Base-by-base conservation (phyloP, 37 sponge, comb jelly and placozoan genomes). In the Petrosia ficiformis region DNA sequence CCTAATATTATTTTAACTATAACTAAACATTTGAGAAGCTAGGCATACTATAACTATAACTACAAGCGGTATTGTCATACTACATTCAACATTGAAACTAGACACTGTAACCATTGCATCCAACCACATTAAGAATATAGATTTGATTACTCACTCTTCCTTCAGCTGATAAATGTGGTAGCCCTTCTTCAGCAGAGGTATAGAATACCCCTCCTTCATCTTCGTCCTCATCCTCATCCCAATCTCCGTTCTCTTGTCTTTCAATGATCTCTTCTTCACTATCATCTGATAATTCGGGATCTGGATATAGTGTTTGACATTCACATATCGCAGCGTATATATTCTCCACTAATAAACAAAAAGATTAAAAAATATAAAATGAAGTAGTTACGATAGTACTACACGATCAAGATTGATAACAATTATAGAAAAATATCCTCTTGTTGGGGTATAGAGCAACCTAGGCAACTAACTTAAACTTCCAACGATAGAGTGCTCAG, bases 241-340 rank as follows among this genome's bases (percentile, higher is more conserved):
- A n/a, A 41, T 38, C 61, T 60, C 65, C 67, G 39, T 28, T 52
- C 26, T 67, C 76, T 56, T 48, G 68, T 25, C 54, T 6, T 19
- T 37, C 31, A 22, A 33, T 68, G 0, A 28, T 41, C 68, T 68
- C 76, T 0, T 35, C 65, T 22, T 71, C 82, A 35, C 69, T 75
- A 30, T 63, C 72, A 43, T 58, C 63, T 21, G 72, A 70, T 19
- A 65, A 52, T 21, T 87, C 82, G n/a, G 91, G 70, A 73, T 86
- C 91, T 22, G 91, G 91, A 42, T 90, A 80, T 4, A 90, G 71
- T n/a, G 44, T 33, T 75, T 90, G 91, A 65, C 91, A 85, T 57
- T 85, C 72, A 1, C 78, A 85, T 16, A 90, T 77, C 0, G 80
- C 79, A 42, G 58, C 25, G 39, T 76, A 90, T 36, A 90, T 70